Percentiles rank a stretch among this genome's conserved stretches.
These are phyloP conservation scores for Helogale parvula DNA, from an alignment of 2,113 vertebrate species.

Conservation along the genomic window DNA sequence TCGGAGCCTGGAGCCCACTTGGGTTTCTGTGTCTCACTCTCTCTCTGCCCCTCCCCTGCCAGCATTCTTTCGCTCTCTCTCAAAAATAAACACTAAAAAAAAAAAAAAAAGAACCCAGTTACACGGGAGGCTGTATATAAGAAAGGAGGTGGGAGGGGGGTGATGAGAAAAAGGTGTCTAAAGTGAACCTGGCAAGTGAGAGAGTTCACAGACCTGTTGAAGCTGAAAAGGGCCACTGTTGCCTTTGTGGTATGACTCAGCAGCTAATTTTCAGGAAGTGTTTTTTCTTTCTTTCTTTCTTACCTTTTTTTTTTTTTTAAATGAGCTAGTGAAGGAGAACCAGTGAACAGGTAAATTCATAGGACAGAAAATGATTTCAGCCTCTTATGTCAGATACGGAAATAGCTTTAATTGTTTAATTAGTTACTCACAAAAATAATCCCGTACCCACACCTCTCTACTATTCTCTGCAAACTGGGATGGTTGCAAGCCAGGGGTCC, in stretches of 20 bases:
- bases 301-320: not conserved
- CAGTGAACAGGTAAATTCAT: not conserved
- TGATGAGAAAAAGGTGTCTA: not conserved
- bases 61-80: too few species aligned
- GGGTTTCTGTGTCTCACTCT: too few species aligned
- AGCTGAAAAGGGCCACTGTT: not conserved
- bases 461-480: not conserved
- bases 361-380: not conserved
- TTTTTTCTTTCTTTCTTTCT: not conserved
- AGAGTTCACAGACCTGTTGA: not conserved
- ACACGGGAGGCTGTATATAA: not conserved
- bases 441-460: not conserved
- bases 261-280: constrained; percentile 6
- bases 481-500: not conserved
- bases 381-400: not conserved
- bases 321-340: not conserved
- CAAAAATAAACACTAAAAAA: too few species aligned
- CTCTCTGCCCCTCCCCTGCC: too few species aligned
- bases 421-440: not conserved
- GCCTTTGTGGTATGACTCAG: constrained; percentile 2
- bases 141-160: not conserved
- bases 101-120: too few species aligned
- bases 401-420: not conserved
- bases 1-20: too few species aligned
- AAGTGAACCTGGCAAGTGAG: too few species aligned